Evolutionary conservation across 2,888 invertebrate species (phyloP).

Genomic region (Theretra japonica): DNA sequence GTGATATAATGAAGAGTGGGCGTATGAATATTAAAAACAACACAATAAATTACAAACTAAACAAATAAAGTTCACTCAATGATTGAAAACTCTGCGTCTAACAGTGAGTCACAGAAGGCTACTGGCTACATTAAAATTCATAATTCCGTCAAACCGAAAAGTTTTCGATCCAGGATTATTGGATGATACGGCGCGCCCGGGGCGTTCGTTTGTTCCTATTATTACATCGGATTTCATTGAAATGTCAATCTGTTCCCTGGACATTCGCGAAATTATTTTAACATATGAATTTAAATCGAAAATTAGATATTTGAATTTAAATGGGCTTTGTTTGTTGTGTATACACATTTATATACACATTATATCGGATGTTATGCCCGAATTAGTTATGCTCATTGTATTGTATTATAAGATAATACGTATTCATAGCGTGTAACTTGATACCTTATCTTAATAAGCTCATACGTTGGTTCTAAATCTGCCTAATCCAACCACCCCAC

Average conservation of each 20-base stretch:
- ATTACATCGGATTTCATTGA: neutral
- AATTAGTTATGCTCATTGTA: neutral
- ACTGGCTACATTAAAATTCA: constrained; percentile 36
- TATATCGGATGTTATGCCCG: neutral
- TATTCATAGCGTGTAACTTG: too few species aligned
- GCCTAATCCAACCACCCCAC: too few species aligned
- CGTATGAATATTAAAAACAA: neutral
- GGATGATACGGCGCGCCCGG: constrained; percentile 28
- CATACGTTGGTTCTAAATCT: too few species aligned
- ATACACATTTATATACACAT: neutral
- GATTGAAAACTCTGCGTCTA: neutral
- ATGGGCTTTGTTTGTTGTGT: neutral
- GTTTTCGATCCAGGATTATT: constrained; percentile 35
- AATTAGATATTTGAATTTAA: neutral
- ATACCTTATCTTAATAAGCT: too few species aligned
- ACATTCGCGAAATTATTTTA: neutral
- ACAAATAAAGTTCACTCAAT: neutral
- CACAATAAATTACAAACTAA: neutral
- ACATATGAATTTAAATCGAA: neutral
- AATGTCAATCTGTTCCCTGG: neutral
- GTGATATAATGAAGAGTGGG: too few species aligned
- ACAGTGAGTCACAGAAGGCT: neutral
- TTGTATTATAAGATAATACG: neutral
- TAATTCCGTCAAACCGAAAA: constrained; percentile 35
- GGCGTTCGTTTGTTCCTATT: constrained; percentile 1